phyloP scores from a whole-genome alignment of 2,888 invertebrate species.

The Automeris io region DNA sequence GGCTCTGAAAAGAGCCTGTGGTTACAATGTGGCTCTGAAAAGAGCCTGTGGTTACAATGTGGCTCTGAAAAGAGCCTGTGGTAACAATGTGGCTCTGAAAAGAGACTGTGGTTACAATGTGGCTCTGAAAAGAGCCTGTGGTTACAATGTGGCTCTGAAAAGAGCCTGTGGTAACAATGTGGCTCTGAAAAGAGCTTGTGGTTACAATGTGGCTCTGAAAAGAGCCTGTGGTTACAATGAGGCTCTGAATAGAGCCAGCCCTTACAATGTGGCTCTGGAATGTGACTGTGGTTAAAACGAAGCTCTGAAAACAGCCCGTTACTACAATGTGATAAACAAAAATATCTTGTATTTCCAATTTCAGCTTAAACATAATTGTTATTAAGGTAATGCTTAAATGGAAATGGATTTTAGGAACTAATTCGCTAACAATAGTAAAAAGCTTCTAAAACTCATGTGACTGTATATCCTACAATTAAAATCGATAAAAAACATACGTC shows the following conservation, averaged over 20 bases:
- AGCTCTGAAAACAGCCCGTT: conserved; percentile 10
- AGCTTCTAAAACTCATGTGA: too few species aligned
- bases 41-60: conserved; percentile 10
- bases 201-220: conserved; percentile 7
- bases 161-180: conserved; percentile 10
- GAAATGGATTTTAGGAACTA: too few species aligned
- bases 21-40: conserved; percentile 13
- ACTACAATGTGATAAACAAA: conserved; percentile 12
- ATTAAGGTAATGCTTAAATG: too few species aligned
- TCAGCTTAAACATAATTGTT: too few species aligned
- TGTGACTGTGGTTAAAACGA: conserved; percentile 6
- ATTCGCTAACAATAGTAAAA: too few species aligned
- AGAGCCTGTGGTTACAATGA: conserved; percentile 7
- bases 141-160: conserved; percentile 11
- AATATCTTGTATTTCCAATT: conserved; percentile 11
- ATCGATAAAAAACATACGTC: too few species aligned
- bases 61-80: conserved; percentile 9
- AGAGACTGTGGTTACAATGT: conserved; percentile 9
- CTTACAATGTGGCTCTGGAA: conserved; percentile 9
- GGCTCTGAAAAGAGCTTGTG: conserved; percentile 9
- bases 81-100: too few species aligned
- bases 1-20: conserved; percentile 12
- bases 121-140: conserved; percentile 11
- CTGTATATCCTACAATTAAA: too few species aligned
- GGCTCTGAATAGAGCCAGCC: conserved; percentile 10